phyloP scores from a whole-genome alignment of 2,797 vertebrate genomes.

The Carapus acus region DNA sequence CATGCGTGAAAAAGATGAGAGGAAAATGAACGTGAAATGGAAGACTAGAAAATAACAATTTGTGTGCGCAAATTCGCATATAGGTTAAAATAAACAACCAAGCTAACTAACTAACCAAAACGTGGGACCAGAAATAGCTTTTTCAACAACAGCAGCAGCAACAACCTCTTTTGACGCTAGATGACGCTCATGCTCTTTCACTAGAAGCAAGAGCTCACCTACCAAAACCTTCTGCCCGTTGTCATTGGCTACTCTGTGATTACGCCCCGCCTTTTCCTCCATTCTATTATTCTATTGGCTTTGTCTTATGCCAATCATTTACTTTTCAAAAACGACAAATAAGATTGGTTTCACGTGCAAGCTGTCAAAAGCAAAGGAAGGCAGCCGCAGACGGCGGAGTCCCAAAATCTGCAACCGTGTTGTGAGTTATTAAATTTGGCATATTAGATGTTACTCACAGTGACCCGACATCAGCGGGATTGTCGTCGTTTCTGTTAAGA shows the following conservation, averaged over 20 bases:
- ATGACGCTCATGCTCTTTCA: neutral
- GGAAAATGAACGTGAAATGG: too few species aligned
- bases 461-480: neutral
- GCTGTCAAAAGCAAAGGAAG: slow-evolving; percentile 52
- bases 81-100: too few species aligned
- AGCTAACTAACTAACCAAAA: too few species aligned
- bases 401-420: neutral
- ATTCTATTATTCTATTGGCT: slow-evolving; percentile 40
- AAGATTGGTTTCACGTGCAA: slow-evolving; percentile 57
- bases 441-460: neutral
- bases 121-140: too few species aligned
- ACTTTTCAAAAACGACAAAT: slow-evolving; percentile 11
- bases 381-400: slow-evolving; percentile 20
- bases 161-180: neutral
- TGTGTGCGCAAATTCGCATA: too few species aligned
- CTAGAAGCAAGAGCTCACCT: neutral
- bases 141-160: too few species aligned
- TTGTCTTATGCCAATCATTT: neutral
- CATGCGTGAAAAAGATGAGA: too few species aligned
- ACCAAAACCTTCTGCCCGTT: neutral
- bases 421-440: slow-evolving; percentile 40
- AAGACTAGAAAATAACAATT: too few species aligned
- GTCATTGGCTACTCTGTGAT: slow-evolving; percentile 26
- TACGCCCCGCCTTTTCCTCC: neutral
- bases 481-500: neutral